Evolutionary conservation across 2,113 vertebrate genomes (phyloP).

Genomic region (Sapayoa aenigma): DNA sequence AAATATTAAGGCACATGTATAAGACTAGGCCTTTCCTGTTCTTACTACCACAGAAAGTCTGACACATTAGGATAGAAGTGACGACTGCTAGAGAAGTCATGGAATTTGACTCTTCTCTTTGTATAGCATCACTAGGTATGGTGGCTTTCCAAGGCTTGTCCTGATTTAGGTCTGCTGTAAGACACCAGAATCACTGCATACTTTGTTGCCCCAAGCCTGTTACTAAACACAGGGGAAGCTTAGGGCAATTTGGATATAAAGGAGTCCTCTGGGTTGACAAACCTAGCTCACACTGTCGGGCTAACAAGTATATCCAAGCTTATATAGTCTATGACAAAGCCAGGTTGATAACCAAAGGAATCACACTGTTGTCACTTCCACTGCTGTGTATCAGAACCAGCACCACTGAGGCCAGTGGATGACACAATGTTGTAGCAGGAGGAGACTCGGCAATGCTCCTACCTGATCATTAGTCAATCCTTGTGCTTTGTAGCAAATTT

Average conservation of each 20-base stretch:
- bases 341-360: neutral
- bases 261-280: neutral
- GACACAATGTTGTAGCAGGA: neutral
- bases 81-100: neutral
- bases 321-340: neutral
- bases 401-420: neutral
- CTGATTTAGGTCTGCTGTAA: neutral
- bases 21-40: neutral
- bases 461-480: neutral
- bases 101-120: neutral
- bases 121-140: neutral
- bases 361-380: neutral
- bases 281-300: neutral
- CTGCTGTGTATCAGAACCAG: neutral
- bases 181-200: neutral
- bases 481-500: neutral
- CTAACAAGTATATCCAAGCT: neutral
- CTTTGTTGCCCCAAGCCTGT: neutral
- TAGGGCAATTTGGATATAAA: neutral
- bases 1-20: neutral
- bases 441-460: fast-evolving
- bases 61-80: neutral
- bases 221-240: neutral
- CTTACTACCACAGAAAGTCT: neutral
- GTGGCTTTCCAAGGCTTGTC: neutral